A percentile compares a stretch with the other conserved stretches of the same genome.
These are phyloP conservation scores for Ailurus styani DNA, from an alignment of 2,113 vertebrate species.

Conservation along the genomic window DNA sequence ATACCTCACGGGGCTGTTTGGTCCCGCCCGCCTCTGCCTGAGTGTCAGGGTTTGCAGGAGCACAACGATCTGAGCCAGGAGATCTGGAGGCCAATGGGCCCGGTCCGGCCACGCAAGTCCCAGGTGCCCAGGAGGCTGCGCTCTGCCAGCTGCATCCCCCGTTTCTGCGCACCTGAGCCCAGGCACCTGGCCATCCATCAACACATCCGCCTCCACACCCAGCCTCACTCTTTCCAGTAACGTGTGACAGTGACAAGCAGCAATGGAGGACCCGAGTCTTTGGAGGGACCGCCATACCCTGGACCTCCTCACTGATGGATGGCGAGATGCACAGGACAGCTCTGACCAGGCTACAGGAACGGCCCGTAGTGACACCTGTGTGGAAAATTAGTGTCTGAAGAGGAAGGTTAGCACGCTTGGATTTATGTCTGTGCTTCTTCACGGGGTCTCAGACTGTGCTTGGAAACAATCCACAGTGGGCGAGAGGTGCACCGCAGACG, in stretches of 20 bases:
- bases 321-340: background rate
- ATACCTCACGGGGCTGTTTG: background rate
- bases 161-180: background rate
- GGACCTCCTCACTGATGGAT: background rate
- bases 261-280: background rate
- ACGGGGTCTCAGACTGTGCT: background rate
- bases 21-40: background rate
- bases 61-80: background rate
- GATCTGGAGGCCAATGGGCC: background rate
- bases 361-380: background rate
- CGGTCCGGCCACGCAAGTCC: fast-evolving
- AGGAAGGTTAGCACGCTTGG: background rate
- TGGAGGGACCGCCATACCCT: background rate
- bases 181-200: background rate
- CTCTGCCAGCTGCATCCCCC: fast-evolving
- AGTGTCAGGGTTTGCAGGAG: background rate
- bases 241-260: background rate
- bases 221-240: background rate
- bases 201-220: fast-evolving
- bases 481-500: fast-evolving
- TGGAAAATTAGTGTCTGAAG: background rate
- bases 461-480: background rate
- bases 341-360: background rate
- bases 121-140: background rate
- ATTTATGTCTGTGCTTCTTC: background rate